phyloP scores from a whole-genome alignment of 37 sponge, comb jelly and placozoan species.

The Bolinopsis microptera region DNA sequence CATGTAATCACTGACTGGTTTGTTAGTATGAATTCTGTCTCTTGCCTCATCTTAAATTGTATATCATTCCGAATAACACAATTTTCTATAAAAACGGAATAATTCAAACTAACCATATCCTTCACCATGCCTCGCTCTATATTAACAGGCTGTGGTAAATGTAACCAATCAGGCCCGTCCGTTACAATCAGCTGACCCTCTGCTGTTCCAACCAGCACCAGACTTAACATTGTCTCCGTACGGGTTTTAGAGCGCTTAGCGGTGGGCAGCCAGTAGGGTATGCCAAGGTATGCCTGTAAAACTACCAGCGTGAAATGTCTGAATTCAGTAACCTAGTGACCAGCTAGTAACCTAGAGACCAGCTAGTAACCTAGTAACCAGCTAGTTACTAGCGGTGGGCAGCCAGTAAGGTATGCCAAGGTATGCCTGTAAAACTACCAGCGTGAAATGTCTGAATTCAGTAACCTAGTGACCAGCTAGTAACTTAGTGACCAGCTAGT shows the following conservation, averaged over 20 bases:
- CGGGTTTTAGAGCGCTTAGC: constrained; percentile 60
- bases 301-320: no score
- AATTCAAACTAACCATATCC: constrained; percentile 67
- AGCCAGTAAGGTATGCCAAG: constrained; percentile 63
- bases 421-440: constrained; percentile 27
- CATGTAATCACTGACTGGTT: no score
- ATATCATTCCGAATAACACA: no score
- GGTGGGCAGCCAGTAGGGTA: constrained; percentile 62
- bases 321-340: no score
- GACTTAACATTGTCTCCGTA: background rate
- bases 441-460: no score
- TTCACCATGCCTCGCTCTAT: constrained; percentile 29
- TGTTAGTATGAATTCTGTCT: no score
- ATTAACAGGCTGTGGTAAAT: constrained; percentile 26
- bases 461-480: no score
- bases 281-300: constrained; percentile 30
- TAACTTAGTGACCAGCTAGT: no score
- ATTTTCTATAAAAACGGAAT: no score
- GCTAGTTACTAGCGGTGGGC: constrained; percentile 47
- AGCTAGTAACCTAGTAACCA: no score
- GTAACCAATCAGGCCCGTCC: constrained; percentile 55
- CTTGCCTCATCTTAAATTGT: no score
- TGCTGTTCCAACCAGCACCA: constrained; percentile 29
- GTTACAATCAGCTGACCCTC: constrained; percentile 33
- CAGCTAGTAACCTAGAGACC: no score